Base-by-base conservation (phyloP, 2,113 vertebrate genomes). In the Trogon melanurus region DNA sequence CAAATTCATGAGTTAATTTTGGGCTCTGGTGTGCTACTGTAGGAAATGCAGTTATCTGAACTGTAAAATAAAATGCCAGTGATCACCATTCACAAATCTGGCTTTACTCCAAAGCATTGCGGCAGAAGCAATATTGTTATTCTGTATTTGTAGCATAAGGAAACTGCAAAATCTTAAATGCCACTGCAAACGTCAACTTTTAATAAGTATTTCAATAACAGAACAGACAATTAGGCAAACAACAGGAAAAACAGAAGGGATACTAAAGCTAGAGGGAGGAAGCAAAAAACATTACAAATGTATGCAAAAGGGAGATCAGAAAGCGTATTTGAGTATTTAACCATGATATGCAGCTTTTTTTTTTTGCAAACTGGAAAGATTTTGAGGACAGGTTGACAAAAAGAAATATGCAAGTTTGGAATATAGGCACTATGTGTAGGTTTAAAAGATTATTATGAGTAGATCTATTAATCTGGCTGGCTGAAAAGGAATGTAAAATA, bases 41-140 rank as follows among this genome's bases (percentile, higher is more conserved):
- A 76, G 54, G n/a, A 76, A 71, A 70, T 56, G 44, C 10, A 74
- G 44, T 51, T 70, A 20, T 54, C 30, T 87, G 73, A 88, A 74
- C 48, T 47, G 34, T 64, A 93, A 89, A 86, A 95, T 67, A 78
- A 86, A 93, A 94, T 57, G 57, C 32, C 53, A 87, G 41, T 36
- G 57, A 78, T 85, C 41, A 64, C 27, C 12, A 69, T 61, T 88
- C 45, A 45, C 11, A 92, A 65, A 9, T n/a, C 47, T 82, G 81
- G 51, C 54, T 92, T 95, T 73, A 79, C 10, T 57, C 66, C 73
- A 89, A 92, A 85, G 41, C 56, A 44, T 26, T 69, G 78, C 8
- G 1, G 50, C 57, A 85, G 57, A 89, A 95, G 27, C 1, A 2
- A 26, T 73, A 69, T 14, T 75, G n/a, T 75, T 92, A 44, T 57